Evolutionary conservation across 2,113 vertebrate genomes (phyloP).

Genomic region (Amphiprion percula): DNA sequence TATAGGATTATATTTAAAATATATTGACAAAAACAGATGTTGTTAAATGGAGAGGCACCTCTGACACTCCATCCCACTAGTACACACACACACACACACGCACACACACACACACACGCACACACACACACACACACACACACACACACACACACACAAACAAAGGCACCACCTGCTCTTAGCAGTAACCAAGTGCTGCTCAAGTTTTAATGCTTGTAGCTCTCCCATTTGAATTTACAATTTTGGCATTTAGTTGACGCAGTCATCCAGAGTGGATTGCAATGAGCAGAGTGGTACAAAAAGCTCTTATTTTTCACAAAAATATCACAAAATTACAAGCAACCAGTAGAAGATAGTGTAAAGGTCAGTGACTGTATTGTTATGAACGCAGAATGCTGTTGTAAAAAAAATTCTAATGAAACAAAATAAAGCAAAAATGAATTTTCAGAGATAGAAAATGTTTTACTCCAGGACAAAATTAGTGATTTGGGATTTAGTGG

Average conservation of each 20-base stretch:
- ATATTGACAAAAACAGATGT: slow-evolving; percentile 14
- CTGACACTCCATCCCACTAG: too few species aligned
- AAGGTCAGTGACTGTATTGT: not conserved
- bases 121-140: not conserved
- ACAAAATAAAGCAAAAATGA: too few species aligned
- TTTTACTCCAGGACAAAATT: too few species aligned
- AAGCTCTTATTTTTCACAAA: not conserved
- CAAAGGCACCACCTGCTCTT: slow-evolving; percentile 40
- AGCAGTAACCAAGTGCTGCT: slow-evolving; percentile 25
- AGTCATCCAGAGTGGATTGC: not conserved
- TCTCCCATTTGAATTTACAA: slow-evolving; percentile 40
- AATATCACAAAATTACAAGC: slow-evolving; percentile 4
- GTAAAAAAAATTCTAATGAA: too few species aligned
- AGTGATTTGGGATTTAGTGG: too few species aligned
- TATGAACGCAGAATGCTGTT: not conserved
- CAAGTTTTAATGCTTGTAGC: slow-evolving; percentile 5
- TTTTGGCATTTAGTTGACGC: slow-evolving; percentile 13
- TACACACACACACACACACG: not conserved
- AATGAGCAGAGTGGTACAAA: not conserved
- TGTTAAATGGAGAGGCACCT: too few species aligned
- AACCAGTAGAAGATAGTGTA: not conserved
- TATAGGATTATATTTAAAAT: not conserved
- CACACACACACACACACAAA: not conserved
- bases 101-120: not conserved
- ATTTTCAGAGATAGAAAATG: too few species aligned